These are phyloP conservation scores for Himalopsyche kuldschensis DNA, from an alignment of 2,888 invertebrate species.

Conservation along the genomic window DNA sequence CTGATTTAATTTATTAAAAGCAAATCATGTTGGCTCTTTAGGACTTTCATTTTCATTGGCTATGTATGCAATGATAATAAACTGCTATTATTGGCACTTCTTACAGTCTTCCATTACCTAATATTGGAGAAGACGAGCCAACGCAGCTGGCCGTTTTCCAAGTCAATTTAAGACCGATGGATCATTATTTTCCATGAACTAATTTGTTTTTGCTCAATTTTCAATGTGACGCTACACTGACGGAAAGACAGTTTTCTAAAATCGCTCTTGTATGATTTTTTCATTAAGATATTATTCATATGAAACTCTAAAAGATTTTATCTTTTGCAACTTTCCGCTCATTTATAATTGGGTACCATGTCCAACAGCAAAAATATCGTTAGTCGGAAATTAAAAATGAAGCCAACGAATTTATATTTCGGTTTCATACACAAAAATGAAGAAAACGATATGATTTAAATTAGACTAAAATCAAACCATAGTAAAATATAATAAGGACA, in stretches of 20 bases:
- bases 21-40: not conserved
- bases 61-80: not conserved
- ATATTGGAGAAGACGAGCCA: not conserved
- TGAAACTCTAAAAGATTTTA: too few species aligned
- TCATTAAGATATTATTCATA: not conserved
- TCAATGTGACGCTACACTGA: not conserved
- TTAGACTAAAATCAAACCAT: too few species aligned
- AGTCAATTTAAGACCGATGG: not conserved
- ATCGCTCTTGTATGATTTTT: not conserved
- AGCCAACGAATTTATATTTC: too few species aligned
- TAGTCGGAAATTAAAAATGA: too few species aligned
- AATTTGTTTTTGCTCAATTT: constrained; percentile 1
- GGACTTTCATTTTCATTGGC: not conserved
- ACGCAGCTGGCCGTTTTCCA: not conserved
- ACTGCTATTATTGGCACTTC: not conserved
- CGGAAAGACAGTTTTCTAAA: not conserved
- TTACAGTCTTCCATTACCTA: not conserved
- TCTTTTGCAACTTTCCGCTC: too few species aligned
- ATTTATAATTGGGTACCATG: too few species aligned
- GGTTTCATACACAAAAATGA: too few species aligned
- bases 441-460: too few species aligned
- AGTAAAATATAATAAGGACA: too few species aligned
- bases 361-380: too few species aligned
- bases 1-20: too few species aligned
- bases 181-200: constrained; percentile 1